phyloP scores from a whole-genome alignment of 2,888 invertebrate species.

The Acanthosepion lycidas region DNA sequence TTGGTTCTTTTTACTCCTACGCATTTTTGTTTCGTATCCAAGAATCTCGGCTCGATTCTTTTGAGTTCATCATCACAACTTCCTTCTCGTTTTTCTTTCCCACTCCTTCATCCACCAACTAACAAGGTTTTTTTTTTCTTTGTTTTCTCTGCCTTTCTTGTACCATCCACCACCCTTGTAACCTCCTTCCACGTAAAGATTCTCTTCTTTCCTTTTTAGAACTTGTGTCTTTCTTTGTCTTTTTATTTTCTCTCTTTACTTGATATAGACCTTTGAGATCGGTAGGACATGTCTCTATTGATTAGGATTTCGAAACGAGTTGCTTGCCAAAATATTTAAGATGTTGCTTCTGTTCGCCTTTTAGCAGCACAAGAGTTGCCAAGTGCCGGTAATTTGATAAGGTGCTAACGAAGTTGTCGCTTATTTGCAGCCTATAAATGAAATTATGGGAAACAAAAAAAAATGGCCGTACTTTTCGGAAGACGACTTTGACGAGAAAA shows the following conservation, averaged over 20 bases:
- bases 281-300: constrained; percentile 11
- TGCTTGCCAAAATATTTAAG: neutral
- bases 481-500: neutral
- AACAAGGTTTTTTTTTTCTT: neutral
- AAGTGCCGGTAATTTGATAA: neutral
- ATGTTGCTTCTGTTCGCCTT: constrained; percentile 18
- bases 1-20: neutral
- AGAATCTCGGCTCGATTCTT: neutral
- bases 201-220: no score
- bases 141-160: neutral
- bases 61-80: neutral
- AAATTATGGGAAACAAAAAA: neutral
- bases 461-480: neutral
- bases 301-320: neutral
- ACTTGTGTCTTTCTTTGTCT: neutral
- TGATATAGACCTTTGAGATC: neutral
- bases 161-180: no score
- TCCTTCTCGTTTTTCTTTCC: neutral
- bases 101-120: neutral
- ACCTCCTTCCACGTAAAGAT: no score
- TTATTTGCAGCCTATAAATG: constrained; percentile 2
- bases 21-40: neutral
- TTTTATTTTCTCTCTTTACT: neutral
- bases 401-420: neutral
- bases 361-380: neutral